Conservation (phyloP, 2,113 vertebrate genomes). For the Mohoua ochrocephala region DNA sequence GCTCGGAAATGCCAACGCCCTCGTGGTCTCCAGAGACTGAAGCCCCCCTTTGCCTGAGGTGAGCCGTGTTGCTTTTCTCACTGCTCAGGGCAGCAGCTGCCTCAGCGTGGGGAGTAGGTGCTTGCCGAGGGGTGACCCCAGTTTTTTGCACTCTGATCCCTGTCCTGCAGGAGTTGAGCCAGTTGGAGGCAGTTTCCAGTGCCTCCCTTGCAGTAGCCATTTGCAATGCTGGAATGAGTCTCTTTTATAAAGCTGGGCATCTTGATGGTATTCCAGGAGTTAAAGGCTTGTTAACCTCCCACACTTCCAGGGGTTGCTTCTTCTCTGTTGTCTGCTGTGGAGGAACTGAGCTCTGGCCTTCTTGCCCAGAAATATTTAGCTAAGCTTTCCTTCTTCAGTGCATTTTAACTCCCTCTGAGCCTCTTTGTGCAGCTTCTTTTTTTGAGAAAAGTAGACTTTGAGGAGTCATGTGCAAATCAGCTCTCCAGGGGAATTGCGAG, state of each 20-base stretch:
- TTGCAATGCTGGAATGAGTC: not conserved
- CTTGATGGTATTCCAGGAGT: not conserved
- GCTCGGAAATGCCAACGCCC: not conserved
- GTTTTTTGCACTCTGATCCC: accelerated
- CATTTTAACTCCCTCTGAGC: not conserved
- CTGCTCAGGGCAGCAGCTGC: not conserved
- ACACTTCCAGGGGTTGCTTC: not conserved
- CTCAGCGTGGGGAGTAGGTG: accelerated
- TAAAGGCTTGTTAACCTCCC: not conserved
- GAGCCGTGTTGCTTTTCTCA: not conserved
- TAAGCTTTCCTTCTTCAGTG: not conserved
- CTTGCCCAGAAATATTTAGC: not conserved
- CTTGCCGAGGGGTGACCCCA: not conserved
- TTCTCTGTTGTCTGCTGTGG: not conserved
- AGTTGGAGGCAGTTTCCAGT: not conserved
- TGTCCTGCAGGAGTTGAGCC: not conserved
- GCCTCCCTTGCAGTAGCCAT: not conserved
- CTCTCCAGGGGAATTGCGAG: not conserved
- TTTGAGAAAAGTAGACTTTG: not conserved
- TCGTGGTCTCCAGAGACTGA: not conserved
- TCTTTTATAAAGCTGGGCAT: not conserved
- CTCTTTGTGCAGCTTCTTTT: not conserved
- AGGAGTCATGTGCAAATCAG: not conserved
- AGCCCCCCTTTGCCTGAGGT: not conserved
- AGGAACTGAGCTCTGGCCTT: not conserved